Base-by-base conservation (phyloP, 2,113 vertebrate species). In the Hippolais icterina region DNA sequence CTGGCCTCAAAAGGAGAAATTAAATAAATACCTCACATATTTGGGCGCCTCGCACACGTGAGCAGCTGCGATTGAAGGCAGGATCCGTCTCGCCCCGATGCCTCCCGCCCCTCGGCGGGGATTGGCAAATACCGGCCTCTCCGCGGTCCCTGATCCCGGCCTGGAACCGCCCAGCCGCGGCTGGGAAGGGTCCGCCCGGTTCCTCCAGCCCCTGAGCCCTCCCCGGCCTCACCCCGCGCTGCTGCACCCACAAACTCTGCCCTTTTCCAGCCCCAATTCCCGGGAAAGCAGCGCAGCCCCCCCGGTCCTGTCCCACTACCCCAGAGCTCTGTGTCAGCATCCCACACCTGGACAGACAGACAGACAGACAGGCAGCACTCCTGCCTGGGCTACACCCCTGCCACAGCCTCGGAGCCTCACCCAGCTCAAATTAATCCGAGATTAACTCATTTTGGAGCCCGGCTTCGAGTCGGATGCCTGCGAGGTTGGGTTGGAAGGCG, bases 271-370 rank as follows among this genome's bases (percentile, higher is more conserved):
- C 11, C 1, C 0, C 2, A 16, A 9, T 60, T 60, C 53, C 57
- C 3, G 0, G 54, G 42, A 54, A 15, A 49, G 9, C 19, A 25
- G 7, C 11, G 0, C 25, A 12, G 3, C 39, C 7, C 5, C 20
- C 6, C 2, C 0, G 1, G 33, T 23, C n/a, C 29, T 31, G 24
- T 17, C 35, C 64, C 5, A 0, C 27, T 3, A 0, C 2, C 46
- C 1, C 37, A 39, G 37, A 39, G 37, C n/a, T n/a, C n/a, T n/a
- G n/a, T n/a, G n/a, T n/a, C 37, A 39, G 39, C 28, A 2, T 6
- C n/a, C 33, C 60, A 0, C 5, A 3, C 11, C 47, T 3, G 33
- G 46, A 47, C 12, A 2, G 61, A 71, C 8, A 3, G 61, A 39
- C 0, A 2, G 83, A 60, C 3, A 0, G 50, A 66, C 42, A 42